Evolutionary conservation across 2,797 vertebrate species (phyloP).

Genomic region (Danio tinwini): DNA sequence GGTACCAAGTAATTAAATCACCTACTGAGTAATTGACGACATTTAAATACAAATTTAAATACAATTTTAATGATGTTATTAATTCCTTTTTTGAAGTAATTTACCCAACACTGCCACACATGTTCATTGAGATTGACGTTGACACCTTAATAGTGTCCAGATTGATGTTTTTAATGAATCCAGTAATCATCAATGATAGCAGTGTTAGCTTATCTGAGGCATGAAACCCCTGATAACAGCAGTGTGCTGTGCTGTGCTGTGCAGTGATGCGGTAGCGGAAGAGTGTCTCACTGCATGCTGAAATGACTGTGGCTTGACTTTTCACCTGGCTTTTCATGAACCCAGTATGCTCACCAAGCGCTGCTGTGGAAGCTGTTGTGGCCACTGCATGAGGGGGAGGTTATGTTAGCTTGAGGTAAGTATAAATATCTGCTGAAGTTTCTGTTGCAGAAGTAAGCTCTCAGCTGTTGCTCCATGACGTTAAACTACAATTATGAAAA

Average conservation of each 20-base stretch:
- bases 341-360: background rate
- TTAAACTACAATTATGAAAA: conserved; percentile 59
- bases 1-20: no score
- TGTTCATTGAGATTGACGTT: no score
- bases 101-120: no score
- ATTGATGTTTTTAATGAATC: background rate
- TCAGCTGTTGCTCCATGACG: conserved; percentile 58
- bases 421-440: conserved; percentile 8
- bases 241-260: background rate
- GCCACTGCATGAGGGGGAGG: background rate
- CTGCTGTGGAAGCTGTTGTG: background rate
- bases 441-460: conserved; percentile 4
- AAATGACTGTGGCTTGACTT: background rate
- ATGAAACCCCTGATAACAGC: background rate
- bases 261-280: background rate
- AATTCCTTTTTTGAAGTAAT: no score
- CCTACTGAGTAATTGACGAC: no score
- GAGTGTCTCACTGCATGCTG: background rate
- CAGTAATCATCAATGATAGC: background rate
- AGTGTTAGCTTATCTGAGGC: background rate
- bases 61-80: no score
- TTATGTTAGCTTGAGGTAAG: background rate
- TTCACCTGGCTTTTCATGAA: background rate
- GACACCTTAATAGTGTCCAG: background rate
- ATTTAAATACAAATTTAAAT: no score